A percentile compares a stretch with the other conserved stretches of the same genome.
Conservation (phyloP, 2,113 vertebrate species). For the Gnathonemus longibarbis region DNA sequence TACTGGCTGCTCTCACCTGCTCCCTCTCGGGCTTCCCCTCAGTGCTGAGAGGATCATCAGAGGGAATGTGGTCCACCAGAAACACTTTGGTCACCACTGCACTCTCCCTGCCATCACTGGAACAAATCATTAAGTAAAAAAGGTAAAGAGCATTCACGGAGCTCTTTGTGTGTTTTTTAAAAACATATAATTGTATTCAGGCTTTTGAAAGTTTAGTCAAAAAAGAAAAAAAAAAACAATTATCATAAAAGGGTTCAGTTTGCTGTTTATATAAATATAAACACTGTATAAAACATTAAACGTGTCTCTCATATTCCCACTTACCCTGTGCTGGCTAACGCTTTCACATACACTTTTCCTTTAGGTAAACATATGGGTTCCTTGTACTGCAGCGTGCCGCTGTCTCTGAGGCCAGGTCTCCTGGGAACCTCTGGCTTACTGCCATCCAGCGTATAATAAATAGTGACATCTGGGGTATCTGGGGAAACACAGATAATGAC, state of each 20-base stretch:
- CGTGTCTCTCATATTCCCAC: slow-evolving; percentile 9
- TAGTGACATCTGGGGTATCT: slow-evolving; percentile 71
- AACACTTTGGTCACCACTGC: slow-evolving; percentile 82
- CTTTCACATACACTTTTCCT: slow-evolving; percentile 76
- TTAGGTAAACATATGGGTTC: slow-evolving; percentile 68
- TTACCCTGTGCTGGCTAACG: slow-evolving; percentile 78
- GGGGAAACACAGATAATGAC: slow-evolving; percentile 9
- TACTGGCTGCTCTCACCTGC: slow-evolving; percentile 39
- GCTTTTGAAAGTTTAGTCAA: background rate
- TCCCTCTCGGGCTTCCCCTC: slow-evolving; percentile 38
- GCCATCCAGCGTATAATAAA: slow-evolving; percentile 87
- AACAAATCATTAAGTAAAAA: slow-evolving; percentile 20
- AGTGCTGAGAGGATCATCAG: slow-evolving; percentile 38
- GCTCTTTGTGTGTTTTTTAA: background rate
- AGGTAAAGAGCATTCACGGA: background rate
- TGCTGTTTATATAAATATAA: background rate
- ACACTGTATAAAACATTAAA: background rate
- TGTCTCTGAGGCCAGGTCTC: slow-evolving; percentile 50
- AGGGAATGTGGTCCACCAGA: slow-evolving; percentile 58
- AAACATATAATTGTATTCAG: background rate
- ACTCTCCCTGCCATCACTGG: slow-evolving; percentile 80
- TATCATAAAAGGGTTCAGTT: background rate
- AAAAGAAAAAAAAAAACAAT: background rate
- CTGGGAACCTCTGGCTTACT: slow-evolving; percentile 68
- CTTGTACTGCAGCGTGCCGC: slow-evolving; percentile 68